Conservation (phyloP, 2,888 invertebrate species). For the Cistogaster globosa region DNA sequence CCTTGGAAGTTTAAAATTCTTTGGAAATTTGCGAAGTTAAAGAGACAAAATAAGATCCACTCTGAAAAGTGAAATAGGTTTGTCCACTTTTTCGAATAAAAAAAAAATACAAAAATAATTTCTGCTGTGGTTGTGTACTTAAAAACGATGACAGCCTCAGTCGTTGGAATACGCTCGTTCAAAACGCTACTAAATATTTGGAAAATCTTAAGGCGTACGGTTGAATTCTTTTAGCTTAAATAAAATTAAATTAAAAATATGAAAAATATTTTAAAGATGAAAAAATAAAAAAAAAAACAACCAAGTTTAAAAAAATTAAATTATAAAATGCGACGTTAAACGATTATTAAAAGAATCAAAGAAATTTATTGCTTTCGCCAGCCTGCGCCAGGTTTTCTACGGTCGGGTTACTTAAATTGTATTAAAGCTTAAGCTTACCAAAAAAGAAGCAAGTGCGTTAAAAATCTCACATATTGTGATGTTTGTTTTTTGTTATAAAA, state of each 20-base stretch:
- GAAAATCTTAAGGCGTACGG: constrained; percentile 50
- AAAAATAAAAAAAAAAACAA: constrained; percentile 22
- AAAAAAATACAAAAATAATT: constrained; percentile 6
- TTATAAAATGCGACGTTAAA: neutral
- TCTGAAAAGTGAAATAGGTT: neutral
- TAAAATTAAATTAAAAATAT: constrained; percentile 14
- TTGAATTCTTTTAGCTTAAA: constrained; percentile 1
- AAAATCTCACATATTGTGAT: neutral
- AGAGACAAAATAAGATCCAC: constrained; percentile 32
- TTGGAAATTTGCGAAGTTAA: neutral
- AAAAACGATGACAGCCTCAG: constrained; percentile 75
- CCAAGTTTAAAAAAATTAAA: neutral
- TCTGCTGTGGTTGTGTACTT: constrained; percentile 57
- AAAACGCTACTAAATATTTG: constrained; percentile 75
- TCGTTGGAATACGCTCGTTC: constrained; percentile 81
- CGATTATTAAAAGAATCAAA: neutral
- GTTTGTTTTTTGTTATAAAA: neutral
- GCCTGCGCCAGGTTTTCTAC: constrained; percentile 34
- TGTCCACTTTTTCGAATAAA: neutral
- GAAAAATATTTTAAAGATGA: constrained; percentile 6
- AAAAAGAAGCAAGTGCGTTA: constrained; percentile 2
- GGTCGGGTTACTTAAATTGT: constrained; percentile 11
- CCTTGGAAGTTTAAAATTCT: neutral
- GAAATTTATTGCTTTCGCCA: neutral
- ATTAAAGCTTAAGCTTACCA: neutral